These are phyloP conservation scores for Ptychoptera contaminata DNA, from an alignment of 2,888 invertebrate genomes.

Conservation along the genomic window DNA sequence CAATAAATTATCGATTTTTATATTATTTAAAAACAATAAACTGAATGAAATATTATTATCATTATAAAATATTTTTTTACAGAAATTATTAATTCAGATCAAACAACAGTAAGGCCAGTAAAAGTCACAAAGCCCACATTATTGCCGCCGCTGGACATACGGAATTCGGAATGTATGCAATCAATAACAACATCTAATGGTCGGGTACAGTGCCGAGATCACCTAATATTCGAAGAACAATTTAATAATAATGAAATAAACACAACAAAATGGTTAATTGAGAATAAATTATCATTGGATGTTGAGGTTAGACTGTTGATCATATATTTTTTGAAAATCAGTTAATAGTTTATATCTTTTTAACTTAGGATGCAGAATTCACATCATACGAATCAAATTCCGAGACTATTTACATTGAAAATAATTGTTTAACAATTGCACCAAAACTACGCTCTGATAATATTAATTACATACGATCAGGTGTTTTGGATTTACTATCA, in stretches of 20 bases:
- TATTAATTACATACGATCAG: too few relatives aligned
- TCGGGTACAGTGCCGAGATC: constrained; percentile 29
- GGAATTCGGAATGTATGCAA: constrained; percentile 2
- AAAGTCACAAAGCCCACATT: background rate
- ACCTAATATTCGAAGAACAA: constrained; percentile 43
- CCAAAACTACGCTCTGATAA: constrained; percentile 18
- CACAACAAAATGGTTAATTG: constrained; percentile 36
- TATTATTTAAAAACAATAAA: too few relatives aligned
- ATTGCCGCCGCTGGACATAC: background rate
- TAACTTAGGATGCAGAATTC: constrained; percentile 29
- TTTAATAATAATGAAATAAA: constrained; percentile 33
- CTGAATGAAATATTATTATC: too few relatives aligned
- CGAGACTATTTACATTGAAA: constrained; percentile 21
- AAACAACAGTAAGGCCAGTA: background rate
- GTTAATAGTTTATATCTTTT: too few relatives aligned
- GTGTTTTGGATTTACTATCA: too few relatives aligned
- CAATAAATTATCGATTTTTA: too few relatives aligned
- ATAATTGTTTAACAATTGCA: constrained; percentile 24
- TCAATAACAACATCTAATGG: constrained; percentile 15
- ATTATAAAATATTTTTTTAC: too few relatives aligned
- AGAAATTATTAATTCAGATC: background rate
- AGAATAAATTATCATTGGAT: constrained; percentile 37
- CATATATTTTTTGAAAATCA: too few relatives aligned
- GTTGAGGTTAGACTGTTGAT: constrained; percentile 14
- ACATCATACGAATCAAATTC: constrained; percentile 27